phyloP scores from a whole-genome alignment of 2,888 invertebrate species.

The Tetranychus piercei region DNA sequence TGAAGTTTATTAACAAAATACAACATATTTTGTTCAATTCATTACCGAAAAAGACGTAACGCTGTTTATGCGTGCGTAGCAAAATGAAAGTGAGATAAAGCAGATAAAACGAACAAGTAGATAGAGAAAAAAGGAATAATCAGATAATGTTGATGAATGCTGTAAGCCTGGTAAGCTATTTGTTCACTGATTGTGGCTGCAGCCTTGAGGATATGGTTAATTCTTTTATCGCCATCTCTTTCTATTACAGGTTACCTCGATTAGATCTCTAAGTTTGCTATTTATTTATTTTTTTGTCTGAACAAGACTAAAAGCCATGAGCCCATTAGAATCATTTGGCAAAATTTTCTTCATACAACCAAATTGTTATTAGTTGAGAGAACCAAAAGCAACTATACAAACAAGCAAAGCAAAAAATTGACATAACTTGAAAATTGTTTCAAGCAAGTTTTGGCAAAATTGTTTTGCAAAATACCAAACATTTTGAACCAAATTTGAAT shows the following conservation, averaged over 20 bases:
- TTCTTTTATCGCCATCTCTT: not conserved
- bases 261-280: not conserved
- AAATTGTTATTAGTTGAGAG: not conserved
- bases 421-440: not conserved
- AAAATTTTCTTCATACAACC: not conserved
- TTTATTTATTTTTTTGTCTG: not conserved
- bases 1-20: too few relatives aligned
- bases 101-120: not conserved
- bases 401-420: not conserved
- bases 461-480: not conserved
- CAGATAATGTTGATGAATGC: not conserved
- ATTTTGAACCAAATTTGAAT: too few relatives aligned
- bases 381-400: not conserved
- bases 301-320: not conserved
- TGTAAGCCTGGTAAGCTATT: not conserved
- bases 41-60: too few relatives aligned
- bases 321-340: not conserved
- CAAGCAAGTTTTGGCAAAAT: not conserved
- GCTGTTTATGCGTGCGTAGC: too few relatives aligned
- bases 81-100: not conserved
- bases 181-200: not conserved
- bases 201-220: not conserved
- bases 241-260: not conserved
- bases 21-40: too few relatives aligned
- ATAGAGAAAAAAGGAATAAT: not conserved